Evolutionary conservation across 2,797 vertebrate species (phyloP), one percentile per base, ranked within the genome.

Genomic region (Pagetopsis macropterus): DNA sequence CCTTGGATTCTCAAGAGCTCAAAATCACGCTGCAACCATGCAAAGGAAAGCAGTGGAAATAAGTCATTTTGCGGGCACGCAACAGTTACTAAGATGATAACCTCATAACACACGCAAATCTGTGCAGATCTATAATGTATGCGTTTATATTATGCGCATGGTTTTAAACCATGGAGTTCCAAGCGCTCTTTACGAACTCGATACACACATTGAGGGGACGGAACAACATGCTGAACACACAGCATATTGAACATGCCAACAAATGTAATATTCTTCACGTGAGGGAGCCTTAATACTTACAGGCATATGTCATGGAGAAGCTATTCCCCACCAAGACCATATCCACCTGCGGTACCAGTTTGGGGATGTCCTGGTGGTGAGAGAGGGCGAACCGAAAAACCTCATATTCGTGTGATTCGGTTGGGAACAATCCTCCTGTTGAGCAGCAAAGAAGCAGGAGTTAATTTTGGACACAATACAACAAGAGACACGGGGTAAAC

Each of bases 251-350:
- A 21, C 12, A 70, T 27, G 27, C 9, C 14, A 48, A n/a, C 16
- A 15, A n/a, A 11, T 9, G 3, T 5, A 5, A 57, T 40, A 6
- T 21, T 43, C 41, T 41, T 33, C 21, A 55, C 50, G 5, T 2
- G 31, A 41, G 5, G 23, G 27, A 1, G 11, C n/a, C 2, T 37
- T 2, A 2, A 48, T 78, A 99, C 98, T 99, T 92, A 99, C 98
- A 99, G 76, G 98, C 97, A 81, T 99, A 99, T 86, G 98, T 99
- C 98, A 99, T 99, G 91, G 98, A 98, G 92, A 99, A 99, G 93
- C 98, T 99, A 87, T 98, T 98, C 1, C 97, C 98, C 92, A 97
- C 96, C 92, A 98, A 97, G 94, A 99, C 97, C 96, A 99, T 98
- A 91, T 99, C 98, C 90, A 99, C 98, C 94, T 99, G 98, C 89